Base-by-base conservation (phyloP, 2,797 vertebrate genomes). In the Carduelis carduelis region DNA sequence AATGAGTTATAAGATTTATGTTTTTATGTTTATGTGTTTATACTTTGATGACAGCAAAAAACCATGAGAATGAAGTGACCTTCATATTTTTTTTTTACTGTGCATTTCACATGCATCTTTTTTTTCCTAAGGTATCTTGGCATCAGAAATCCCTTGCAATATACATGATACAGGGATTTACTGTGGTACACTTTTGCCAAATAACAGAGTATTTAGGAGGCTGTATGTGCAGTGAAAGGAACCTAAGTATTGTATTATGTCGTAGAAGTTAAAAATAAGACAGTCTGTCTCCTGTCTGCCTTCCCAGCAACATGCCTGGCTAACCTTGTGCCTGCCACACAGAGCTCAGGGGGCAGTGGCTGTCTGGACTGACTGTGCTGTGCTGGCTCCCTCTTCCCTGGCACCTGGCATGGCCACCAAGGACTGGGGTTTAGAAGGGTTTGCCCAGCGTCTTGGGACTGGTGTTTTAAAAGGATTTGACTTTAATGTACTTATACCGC, bases 71-170 rank as follows among this genome's bases (percentile, higher is more conserved):
- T 63, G 44, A 78, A 27, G 15, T 2, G 3, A 71, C 82, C 37
- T 72, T 81, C 5, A 46, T 53, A 70, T 66, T 81, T 59, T 18
- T 9, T 59, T 18, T 9, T 47, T 56, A 19, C 10, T 27, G 11
- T 1, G 2, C 41, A 24, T 79, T 91, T 93, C 57, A 47, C 52
- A 76, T 70, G 37, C 63, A 52, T 83, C 24, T 78, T 63, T 59
- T 55, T 68, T 74, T 83, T 47, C 5, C 52, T 69, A 28, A 69
- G 59, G 28, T 65, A 49, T 75, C 63, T 61, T 52, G 30, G 32
- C 52, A 44, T 81, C 79, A 94, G 89, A 88, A 88, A 91, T 89
- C 79, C 27, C 72, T 95, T 93, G 69, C 83, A 92, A 82, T 84
- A 79, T 57, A 50, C 59, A 32, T 46, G 44, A 75, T 81, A 37